Conservation (phyloP, 2,113 vertebrate genomes). For the Anarhynchus alexandrinus region DNA sequence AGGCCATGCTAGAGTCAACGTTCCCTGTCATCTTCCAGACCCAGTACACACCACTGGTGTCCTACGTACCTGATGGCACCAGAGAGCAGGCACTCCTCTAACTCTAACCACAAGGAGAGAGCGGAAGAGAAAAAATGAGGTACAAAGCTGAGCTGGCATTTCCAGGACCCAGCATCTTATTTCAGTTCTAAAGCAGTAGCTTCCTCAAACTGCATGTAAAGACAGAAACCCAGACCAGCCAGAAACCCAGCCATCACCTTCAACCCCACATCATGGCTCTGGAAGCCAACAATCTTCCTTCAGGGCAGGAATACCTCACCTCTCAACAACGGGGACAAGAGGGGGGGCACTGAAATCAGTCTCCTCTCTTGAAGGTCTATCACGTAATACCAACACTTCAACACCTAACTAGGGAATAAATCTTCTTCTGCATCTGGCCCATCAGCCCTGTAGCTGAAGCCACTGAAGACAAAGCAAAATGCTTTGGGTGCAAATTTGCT, state of each 20-base stretch:
- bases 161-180: not conserved
- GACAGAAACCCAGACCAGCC: not conserved
- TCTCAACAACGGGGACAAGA: not conserved
- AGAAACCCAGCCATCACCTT: not conserved
- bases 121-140: not conserved
- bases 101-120: not conserved
- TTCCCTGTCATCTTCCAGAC: not conserved
- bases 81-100: not conserved
- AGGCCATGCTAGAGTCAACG: not conserved
- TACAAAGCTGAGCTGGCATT: not conserved
- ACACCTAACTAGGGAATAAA: not conserved
- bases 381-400: not conserved
- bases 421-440: not conserved
- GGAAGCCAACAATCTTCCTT: not conserved
- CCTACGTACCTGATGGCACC: fast-evolving
- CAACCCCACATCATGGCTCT: not conserved
- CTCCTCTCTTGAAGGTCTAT: not conserved
- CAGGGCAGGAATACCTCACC: not conserved
- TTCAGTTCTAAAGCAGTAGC: not conserved
- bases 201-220: not conserved
- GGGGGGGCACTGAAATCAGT: not conserved
- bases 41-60: not conserved
- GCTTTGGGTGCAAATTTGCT: not conserved
- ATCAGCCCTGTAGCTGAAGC: not conserved
- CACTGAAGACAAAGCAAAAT: not conserved